A percentile compares a stretch with the other conserved stretches of the same genome.
phyloP scores from a whole-genome alignment of 2,113 vertebrate species.

The Daboia siamensis region DNA sequence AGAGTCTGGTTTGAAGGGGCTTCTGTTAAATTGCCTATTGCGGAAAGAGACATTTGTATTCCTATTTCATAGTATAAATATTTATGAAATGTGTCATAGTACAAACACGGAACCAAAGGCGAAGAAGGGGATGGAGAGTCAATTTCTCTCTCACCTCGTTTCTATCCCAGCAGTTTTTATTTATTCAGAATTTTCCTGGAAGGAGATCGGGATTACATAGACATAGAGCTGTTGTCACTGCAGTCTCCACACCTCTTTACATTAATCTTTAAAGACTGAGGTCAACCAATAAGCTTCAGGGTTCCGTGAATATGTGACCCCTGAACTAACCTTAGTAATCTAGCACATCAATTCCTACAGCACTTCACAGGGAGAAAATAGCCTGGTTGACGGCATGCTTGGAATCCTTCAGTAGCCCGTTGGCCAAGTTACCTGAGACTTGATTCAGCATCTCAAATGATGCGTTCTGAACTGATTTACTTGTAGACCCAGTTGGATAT shows the following conservation, averaged over 20 bases:
- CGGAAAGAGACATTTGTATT: not conserved
- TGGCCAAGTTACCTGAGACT: not conserved
- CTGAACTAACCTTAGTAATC: not conserved
- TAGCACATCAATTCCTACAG: not conserved
- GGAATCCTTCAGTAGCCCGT: not conserved
- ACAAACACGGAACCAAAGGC: not conserved
- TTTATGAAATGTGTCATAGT: not conserved
- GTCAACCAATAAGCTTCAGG: not conserved
- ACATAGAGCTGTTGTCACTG: not conserved
- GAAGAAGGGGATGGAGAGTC: not conserved
- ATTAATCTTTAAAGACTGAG: not conserved
- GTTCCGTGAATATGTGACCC: not conserved
- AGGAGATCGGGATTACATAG: not conserved
- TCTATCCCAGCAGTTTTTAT: not conserved
- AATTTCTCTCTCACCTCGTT: not conserved
- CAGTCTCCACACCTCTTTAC: not conserved
- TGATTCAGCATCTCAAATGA: not conserved
- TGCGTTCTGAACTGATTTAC: not conserved
- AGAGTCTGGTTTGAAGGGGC: not conserved
- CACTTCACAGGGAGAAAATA: not conserved
- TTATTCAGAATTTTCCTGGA: not conserved
- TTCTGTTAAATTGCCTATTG: slow-evolving; percentile 3
- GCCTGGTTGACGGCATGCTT: not conserved
- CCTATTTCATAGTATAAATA: not conserved
- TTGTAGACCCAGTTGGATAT: not conserved